These are phyloP conservation scores for Pseudomyrmex flavicornis DNA, from an alignment of 1,140 invertebrate genomes.

Conservation along the genomic window DNA sequence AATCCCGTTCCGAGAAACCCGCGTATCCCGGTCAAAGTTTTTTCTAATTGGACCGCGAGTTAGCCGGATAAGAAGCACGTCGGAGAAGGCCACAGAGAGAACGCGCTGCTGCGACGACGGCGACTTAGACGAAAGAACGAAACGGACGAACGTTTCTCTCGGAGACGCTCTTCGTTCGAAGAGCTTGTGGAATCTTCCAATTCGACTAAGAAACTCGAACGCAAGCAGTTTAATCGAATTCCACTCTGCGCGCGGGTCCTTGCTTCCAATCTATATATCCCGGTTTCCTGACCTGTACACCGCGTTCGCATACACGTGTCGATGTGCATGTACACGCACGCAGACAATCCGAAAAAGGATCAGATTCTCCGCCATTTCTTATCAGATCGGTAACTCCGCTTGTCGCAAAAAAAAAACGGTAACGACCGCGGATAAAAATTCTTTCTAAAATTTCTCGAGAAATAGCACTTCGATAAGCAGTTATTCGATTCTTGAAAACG, in stretches of 20 bases:
- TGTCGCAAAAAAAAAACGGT: constrained; percentile 28
- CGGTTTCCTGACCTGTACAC: constrained; percentile 6
- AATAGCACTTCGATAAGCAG: constrained; percentile 11
- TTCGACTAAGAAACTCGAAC: constrained; percentile 79
- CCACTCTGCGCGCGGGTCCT: constrained; percentile 47
- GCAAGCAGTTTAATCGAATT: constrained; percentile 81
- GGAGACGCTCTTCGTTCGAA: constrained; percentile 45
- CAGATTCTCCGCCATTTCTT: constrained; percentile 30
- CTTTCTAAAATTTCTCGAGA: constrained; percentile 29
- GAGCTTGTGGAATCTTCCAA: constrained; percentile 74
- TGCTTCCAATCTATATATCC: constrained; percentile 53
- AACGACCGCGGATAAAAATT: constrained; percentile 36
- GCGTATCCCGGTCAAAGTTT: constrained; percentile 59
- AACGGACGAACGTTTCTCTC: constrained; percentile 45
- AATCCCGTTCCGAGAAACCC: constrained; percentile 46
- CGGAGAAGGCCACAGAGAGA: constrained; percentile 3
- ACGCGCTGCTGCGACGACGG: not conserved
- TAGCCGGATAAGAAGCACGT: constrained; percentile 21
- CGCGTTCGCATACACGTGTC: constrained; percentile 24
- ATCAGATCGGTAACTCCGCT: constrained; percentile 44
- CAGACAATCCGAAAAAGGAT: constrained; percentile 23
- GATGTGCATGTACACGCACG: constrained; percentile 21
- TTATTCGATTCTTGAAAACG: not conserved
- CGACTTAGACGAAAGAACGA: constrained; percentile 17
- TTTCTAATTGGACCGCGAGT: constrained; percentile 71